Conservation (phyloP, 92 coral and sea anemone species). For the Zoanthus solanderi region DNA sequence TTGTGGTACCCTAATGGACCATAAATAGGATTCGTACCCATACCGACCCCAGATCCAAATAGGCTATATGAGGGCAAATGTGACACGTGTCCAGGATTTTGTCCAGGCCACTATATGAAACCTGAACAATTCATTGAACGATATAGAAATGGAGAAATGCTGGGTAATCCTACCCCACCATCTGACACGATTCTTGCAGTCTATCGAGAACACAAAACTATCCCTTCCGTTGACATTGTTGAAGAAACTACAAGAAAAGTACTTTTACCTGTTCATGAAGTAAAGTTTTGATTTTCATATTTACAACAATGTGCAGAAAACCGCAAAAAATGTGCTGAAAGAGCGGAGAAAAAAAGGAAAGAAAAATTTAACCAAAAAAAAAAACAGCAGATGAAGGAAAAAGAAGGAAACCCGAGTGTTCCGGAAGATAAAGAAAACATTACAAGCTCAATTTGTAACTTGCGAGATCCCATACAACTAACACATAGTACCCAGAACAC, state of each 20-base stretch:
- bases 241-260: conserved; percentile 34
- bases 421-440: background rate
- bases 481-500: background rate
- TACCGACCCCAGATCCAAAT: too few species aligned
- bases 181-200: conserved; percentile 49
- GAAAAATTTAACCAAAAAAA: background rate
- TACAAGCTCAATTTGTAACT: background rate
- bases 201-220: conserved; percentile 21
- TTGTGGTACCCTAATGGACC: too few species aligned
- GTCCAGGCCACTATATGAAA: conserved; percentile 47
- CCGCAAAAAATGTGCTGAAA: conserved; percentile 46
- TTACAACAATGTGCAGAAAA: conserved; percentile 34
- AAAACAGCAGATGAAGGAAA: too few species aligned
- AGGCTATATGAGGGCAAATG: too few species aligned
- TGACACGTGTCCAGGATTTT: background rate
- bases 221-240: conserved; percentile 30
- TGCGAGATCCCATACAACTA: background rate
- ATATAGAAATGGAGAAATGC: background rate
- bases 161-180: conserved; percentile 33
- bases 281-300: conserved; percentile 45
- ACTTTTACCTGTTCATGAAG: conserved; percentile 44
- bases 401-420: background rate
- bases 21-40: too few species aligned
- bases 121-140: conserved; percentile 27
- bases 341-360: conserved; percentile 47